Evolutionary conservation across 2,797 vertebrate genomes (phyloP), one percentile per base, ranked within the genome.

Genomic region (Parambassis ranga): DNA sequence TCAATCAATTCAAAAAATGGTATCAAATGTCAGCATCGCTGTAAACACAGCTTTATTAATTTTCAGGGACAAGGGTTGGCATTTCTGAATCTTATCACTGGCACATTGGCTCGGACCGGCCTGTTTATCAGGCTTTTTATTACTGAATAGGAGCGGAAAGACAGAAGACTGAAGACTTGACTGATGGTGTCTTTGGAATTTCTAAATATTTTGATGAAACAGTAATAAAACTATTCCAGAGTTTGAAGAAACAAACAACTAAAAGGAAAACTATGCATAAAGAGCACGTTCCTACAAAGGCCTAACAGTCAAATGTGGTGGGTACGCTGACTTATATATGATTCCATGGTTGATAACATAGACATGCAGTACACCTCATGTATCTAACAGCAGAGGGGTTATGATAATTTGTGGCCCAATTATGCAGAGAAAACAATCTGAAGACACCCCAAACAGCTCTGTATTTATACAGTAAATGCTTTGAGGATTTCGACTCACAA

Each of bases 1-100:
- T 52, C 27, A 52, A 46, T 58, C 51, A 52, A 27, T 31, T 59
- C n/a, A 7, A 13, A n/a, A 60, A 27, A 53, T 15, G 1, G 10
- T 28, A 60, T 63, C 20, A 72, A 63, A 72, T 51, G 33, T 37
- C 58, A 64, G 43, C 23, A 57, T 61, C 55, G 4, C 13, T 52
- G 61, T 65, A 49, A 61, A 58, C 33, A 51, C 24, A 0, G 19
- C 10, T 23, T 26, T 35, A 50, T 31, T 56, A 11, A 49, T 39
- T 56, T 60, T 47, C 11, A 51, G 14, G 5, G 16, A 39, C 41
- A 20, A 22, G 9, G 3, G 6, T 0, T 48, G 9, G 9, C 27
- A 23, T 55, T 55, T 38, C 37, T 33, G n/a, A 18, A 23, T 51
- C 46, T 18, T 22, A 14, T 46, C 16, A 49, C 9, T 27, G 1